Evolutionary conservation across 2,797 vertebrate species (phyloP).

Genomic region (Diglossa cyanea): DNA sequence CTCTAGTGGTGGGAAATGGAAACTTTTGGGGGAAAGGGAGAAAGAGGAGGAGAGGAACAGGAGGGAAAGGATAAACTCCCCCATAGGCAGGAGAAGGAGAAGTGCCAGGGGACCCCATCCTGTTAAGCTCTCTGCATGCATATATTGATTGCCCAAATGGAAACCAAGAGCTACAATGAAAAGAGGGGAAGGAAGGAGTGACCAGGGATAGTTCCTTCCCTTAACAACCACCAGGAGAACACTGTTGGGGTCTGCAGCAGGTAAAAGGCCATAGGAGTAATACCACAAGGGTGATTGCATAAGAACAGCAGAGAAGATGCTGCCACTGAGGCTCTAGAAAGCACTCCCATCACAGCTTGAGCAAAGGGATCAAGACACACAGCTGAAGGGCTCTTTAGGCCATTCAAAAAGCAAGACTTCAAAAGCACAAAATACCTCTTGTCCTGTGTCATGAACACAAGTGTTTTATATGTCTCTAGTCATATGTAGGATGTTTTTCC

Average conservation of each 20-base stretch:
- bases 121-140: neutral
- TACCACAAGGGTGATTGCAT: fast-evolving
- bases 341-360: neutral
- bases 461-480: neutral
- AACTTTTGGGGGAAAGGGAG: neutral
- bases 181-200: neutral
- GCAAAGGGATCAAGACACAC: neutral
- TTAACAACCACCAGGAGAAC: neutral
- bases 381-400: neutral
- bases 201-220: neutral
- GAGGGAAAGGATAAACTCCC: neutral
- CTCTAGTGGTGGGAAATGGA: neutral
- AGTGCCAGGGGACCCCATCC: fast-evolving
- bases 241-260: neutral
- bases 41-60: neutral
- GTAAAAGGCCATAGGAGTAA: neutral
- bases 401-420: neutral
- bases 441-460: neutral
- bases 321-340: neutral
- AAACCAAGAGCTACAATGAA: neutral
- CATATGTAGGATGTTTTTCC: neutral
- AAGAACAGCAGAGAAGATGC: neutral
- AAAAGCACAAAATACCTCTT: neutral
- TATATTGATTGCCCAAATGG: neutral
- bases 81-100: neutral